phyloP scores from a whole-genome alignment of 2,888 invertebrate species.

The Bimastos eiseni region DNA sequence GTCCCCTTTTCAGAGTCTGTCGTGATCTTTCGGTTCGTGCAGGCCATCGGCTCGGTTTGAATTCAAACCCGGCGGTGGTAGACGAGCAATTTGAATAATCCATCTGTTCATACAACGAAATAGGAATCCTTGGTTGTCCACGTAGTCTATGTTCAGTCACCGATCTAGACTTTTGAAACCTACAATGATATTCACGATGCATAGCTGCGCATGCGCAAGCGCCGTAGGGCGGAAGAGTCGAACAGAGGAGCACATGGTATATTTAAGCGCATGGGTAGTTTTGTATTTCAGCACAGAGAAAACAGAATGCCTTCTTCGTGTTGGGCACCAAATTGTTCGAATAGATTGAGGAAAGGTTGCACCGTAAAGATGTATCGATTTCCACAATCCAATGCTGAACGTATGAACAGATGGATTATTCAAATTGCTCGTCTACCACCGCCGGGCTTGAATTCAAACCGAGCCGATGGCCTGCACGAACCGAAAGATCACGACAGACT shows the following conservation, averaged over 20 bases:
- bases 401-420: slow-evolving; percentile 3
- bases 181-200: background rate
- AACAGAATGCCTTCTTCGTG: slow-evolving; percentile 4
- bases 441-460: background rate
- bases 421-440: background rate
- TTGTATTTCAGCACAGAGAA: background rate
- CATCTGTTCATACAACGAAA: background rate
- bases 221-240: background rate
- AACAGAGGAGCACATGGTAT: background rate
- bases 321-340: background rate
- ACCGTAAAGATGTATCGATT: slow-evolving; percentile 7
- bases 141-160: no score
- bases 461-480: slow-evolving; percentile 3
- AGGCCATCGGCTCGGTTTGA: background rate
- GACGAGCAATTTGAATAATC: background rate
- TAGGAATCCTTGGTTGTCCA: no score
- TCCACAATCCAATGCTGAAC: slow-evolving; percentile 18
- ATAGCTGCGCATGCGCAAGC: background rate
- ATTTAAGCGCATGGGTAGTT: background rate
- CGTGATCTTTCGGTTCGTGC: slow-evolving; percentile 2
- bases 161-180: no score
- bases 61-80: background rate
- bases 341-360: background rate
- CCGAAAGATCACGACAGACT: slow-evolving; percentile 17
- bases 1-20: slow-evolving; percentile 16